phyloP scores from a whole-genome alignment of 2,113 vertebrate species.

The Oreocharis arfaki region DNA sequence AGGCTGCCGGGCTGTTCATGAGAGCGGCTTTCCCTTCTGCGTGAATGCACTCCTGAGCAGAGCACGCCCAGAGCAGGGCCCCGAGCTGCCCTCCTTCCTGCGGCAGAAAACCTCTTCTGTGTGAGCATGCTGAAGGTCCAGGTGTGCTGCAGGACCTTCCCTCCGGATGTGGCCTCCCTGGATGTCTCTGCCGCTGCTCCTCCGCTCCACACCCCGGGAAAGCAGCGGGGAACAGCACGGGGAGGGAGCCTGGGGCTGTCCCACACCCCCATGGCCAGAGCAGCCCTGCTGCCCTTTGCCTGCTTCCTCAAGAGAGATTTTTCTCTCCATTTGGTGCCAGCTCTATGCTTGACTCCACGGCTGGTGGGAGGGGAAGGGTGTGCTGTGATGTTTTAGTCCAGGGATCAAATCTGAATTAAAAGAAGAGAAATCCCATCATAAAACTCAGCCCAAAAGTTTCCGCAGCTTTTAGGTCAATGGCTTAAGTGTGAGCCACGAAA shows the following conservation, averaged over 20 bases:
- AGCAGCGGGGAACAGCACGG: fast-evolving
- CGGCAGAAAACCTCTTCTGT: neutral
- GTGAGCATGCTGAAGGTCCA: neutral
- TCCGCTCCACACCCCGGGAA: neutral
- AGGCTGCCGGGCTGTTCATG: neutral
- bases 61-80: neutral
- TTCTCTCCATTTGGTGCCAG: neutral
- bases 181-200: neutral
- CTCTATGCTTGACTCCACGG: neutral
- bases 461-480: neutral
- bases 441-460: neutral
- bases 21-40: neutral
- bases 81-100: neutral
- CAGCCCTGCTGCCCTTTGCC: neutral
- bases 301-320: neutral
- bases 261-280: neutral
- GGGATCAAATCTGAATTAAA: neutral
- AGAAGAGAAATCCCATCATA: neutral
- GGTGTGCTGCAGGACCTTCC: neutral
- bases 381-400: neutral
- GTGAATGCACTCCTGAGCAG: neutral
- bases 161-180: neutral
- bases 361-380: neutral
- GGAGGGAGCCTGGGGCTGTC: neutral
- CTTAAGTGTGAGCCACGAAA: neutral